phyloP scores from a whole-genome alignment of 2,797 vertebrate genomes.

The Hipposideros larvatus region DNA sequence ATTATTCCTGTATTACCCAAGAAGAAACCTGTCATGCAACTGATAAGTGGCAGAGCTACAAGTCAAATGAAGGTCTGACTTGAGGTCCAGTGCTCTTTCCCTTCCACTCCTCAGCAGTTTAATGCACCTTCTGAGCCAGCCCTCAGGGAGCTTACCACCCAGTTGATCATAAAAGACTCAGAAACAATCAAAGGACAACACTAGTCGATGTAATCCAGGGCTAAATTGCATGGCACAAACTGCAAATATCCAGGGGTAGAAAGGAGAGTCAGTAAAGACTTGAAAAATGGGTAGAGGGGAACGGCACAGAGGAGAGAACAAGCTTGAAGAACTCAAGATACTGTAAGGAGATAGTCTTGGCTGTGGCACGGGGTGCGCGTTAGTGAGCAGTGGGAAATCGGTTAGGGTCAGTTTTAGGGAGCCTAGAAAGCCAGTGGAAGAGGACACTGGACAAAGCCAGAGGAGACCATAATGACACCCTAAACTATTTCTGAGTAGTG shows the following conservation, averaged over 20 bases:
- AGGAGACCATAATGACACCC: not conserved
- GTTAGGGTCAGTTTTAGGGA: not conserved
- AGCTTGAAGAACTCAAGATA: not conserved
- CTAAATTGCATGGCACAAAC: not conserved
- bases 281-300: not conserved
- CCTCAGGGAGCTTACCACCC: not conserved
- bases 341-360: not conserved
- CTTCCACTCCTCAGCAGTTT: not conserved
- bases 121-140: not conserved
- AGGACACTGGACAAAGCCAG: not conserved
- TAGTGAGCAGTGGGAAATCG: not conserved
- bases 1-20: conserved; percentile 15
- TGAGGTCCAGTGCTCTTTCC: not conserved
- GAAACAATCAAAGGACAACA: conserved; percentile 39
- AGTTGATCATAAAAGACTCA: not conserved
- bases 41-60: not conserved
- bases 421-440: conserved; percentile 14
- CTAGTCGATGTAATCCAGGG: not conserved
- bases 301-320: not conserved
- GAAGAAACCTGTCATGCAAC: not conserved
- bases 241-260: not conserved
- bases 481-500: not conserved
- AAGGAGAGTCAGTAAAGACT: not conserved
- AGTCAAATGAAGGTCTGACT: not conserved
- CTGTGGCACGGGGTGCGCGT: not conserved